These are phyloP conservation scores for Megatriorchis doriae DNA, from an alignment of 2,113 vertebrate genomes.

Conservation along the genomic window DNA sequence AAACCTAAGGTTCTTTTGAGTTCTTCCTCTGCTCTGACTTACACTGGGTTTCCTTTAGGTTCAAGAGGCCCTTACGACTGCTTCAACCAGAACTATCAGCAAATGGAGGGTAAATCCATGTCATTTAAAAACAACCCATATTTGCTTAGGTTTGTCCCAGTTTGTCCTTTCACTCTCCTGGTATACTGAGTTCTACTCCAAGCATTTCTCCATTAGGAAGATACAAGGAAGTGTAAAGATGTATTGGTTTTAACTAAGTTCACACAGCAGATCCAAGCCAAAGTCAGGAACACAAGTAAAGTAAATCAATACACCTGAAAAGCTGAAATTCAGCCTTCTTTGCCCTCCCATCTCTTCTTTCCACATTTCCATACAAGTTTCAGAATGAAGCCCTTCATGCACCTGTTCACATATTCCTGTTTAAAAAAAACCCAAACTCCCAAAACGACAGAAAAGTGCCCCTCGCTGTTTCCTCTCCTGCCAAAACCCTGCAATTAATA, in stretches of 20 bases:
- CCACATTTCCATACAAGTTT: background rate
- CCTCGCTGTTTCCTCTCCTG: background rate
- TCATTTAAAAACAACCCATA: fast-evolving
- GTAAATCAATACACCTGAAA: background rate
- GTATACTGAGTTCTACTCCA: background rate
- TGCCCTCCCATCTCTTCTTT: background rate
- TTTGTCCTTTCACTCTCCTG: background rate
- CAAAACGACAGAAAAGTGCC: background rate
- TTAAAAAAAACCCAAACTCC: background rate
- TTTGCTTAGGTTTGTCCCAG: background rate
- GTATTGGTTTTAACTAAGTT: background rate
- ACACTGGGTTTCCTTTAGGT: background rate
- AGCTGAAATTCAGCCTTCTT: background rate
- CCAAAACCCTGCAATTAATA: background rate
- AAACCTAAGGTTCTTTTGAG: background rate
- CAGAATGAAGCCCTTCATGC: background rate
- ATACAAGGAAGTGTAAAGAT: fast-evolving
- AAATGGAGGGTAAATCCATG: background rate
- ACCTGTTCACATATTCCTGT: background rate
- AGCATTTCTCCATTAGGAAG: background rate
- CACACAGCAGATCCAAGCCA: background rate
- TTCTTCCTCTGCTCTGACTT: background rate
- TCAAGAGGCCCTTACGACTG: background rate
- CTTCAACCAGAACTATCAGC: background rate
- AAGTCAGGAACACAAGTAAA: background rate